These are phyloP conservation scores for Physella acuta DNA, from an alignment of 1,140 invertebrate genomes.

Conservation along the genomic window DNA sequence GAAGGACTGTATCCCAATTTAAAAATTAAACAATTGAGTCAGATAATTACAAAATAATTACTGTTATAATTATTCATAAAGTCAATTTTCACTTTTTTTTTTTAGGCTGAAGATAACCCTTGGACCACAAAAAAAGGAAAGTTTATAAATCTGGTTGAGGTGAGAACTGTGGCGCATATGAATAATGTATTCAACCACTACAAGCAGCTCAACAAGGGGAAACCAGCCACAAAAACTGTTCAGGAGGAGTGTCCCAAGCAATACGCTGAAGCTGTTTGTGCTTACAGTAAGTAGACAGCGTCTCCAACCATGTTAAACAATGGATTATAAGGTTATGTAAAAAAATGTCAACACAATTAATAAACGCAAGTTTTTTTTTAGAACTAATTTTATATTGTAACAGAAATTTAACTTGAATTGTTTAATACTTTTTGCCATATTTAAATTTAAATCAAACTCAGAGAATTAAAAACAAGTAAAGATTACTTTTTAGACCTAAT, in stretches of 20 bases:
- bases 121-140: constrained; percentile 16
- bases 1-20: not conserved
- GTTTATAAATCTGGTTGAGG: constrained; percentile 13
- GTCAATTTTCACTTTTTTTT: not conserved
- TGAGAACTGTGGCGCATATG: not conserved
- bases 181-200: constrained; percentile 7
- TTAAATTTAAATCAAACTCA: too few relatives aligned
- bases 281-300: constrained; percentile 30
- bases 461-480: too few relatives aligned
- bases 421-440: too few relatives aligned
- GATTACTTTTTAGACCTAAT: too few relatives aligned
- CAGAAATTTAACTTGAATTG: too few relatives aligned
- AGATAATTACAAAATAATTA: not conserved
- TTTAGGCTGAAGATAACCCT: constrained; percentile 2
- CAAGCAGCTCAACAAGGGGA: constrained; percentile 20
- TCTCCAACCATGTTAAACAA: too few relatives aligned
- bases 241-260: constrained; percentile 19
- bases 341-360: too few relatives aligned
- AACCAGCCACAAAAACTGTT: constrained; percentile 12
- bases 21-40: not conserved
- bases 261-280: not conserved
- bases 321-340: too few relatives aligned
- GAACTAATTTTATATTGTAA: too few relatives aligned
- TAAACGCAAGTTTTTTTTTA: too few relatives aligned
- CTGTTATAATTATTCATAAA: not conserved